Base-by-base conservation (phyloP, 2,797 vertebrate species). In the Poecile montanus region DNA sequence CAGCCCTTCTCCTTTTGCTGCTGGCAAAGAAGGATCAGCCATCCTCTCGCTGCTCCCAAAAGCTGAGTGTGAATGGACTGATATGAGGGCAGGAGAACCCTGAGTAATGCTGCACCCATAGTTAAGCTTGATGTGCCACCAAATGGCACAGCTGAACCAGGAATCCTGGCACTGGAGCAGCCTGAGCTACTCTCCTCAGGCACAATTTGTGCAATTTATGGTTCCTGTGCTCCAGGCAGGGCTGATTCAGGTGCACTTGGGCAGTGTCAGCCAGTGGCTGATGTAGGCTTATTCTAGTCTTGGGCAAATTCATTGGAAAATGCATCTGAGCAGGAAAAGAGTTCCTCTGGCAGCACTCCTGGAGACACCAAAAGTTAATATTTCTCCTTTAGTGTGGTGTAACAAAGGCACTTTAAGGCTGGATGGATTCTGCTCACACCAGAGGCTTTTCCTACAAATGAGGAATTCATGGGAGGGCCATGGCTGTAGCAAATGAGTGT, bases 1-100 rank as follows among this genome's bases (percentile, higher is more conserved):
- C 82, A 23, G 68, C 42, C 8, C 10, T 48, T 7, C 50, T 80
- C 27, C 16, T 83, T 74, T 77, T 54, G 23, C 79, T 25, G 13
- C 25, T 42, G 8, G 10, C 23, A 78, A 51, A 86, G 80, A 89
- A 92, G 71, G 68, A 93, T 91, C 51, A 19, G 42, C 27, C 93
- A 53, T 94, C 32, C 42, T 85, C 67, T 78, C 70, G 71, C 17
- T 67, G 15, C 38, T 89, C 51, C 51, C 45, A 70, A 70, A 96
- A 93, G 8, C 11, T 44, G 45, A 82, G 79, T 88, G 88, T 91
- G 84, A 91, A 65, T 93, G 96, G 85, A 88, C 88, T 94, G 94
- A 94, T 5, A 15, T 4, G 15, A 91, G 51, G 44, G 54, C 29
- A 75, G 51, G 36, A 85, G 78, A 66, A 34, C 20, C 7, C 23